A percentile compares a stretch with the other conserved stretches of the same genome.
These are phyloP conservation scores for chimpanzee (Pan troglodytes) DNA, from an alignment of 2,113 vertebrate species.

Conservation along the genomic window NHGRI_mPanTro3-v2.1_pri NC_072398.2:65184501-65185000, in stretches of 20 bases:
- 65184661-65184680: neutral
- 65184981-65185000: neutral
- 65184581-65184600: neutral
- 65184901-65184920: neutral
- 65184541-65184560: neutral
- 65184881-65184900: constrained; percentile 48
- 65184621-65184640: neutral
- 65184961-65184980: neutral
- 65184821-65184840: constrained; percentile 38
- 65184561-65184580: neutral
- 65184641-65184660: neutral
- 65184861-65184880: constrained; percentile 36
- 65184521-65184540: neutral
- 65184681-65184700: neutral
- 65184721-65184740: neutral
- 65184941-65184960: neutral
- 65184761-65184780: neutral
- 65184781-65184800: neutral
- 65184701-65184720: neutral
- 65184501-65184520: neutral
- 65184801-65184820: constrained; percentile 39
- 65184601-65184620: neutral
- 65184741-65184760: neutral
- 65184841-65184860: constrained; percentile 30
- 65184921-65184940: neutral